Evolutionary conservation across 2,888 invertebrate species (phyloP), one percentile per base, ranked within the genome.

Genomic region (Campaea margaritaria): DNA sequence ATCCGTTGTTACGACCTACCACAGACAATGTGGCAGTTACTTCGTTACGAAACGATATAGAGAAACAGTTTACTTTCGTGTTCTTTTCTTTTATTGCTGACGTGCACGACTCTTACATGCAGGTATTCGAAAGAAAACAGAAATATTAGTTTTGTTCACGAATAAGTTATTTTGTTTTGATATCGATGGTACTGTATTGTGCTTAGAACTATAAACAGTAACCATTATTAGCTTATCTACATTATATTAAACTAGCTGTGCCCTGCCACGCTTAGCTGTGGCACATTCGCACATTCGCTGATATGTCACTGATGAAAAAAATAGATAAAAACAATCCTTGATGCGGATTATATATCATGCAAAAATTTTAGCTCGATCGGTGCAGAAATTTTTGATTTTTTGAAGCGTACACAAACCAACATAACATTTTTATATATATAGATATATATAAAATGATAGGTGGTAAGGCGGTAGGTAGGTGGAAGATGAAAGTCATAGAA

Each of bases 1-100:
- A 47, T 51, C 43, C 49, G 54, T 49, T 11, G 14, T 47, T 58
- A 60, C 50, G 36, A 45, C 52, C 45, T 52, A 42, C 47, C 42
- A 54, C 44, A 50, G 45, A 41, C 16, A 50, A 27, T 27, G 48
- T 48, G 43, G 39, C 11, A 53, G 48, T 47, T 48, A 14, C 38
- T 47, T 43, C 38, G 42, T 15, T 53, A 28, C 38, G 13, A 36
- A 14, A 45, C 52, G 13, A 42, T 49, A 28, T 14, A 46, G 41
- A 46, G 41, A 34, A 51, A 41, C 34, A 31, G 34, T 27, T 31
- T 45, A 45, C 11, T 12, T 49, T 50, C 36, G 45, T 43, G 41
- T 54, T 51, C 5, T 47, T 57, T 27, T 1, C n/a, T 62, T 46
- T 53, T 46, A 45, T 53, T 53, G 39, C 21, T n/a, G n/a, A 11